Conservation (phyloP, 2,888 invertebrate species). For the Xestia c-nigrum region DNA sequence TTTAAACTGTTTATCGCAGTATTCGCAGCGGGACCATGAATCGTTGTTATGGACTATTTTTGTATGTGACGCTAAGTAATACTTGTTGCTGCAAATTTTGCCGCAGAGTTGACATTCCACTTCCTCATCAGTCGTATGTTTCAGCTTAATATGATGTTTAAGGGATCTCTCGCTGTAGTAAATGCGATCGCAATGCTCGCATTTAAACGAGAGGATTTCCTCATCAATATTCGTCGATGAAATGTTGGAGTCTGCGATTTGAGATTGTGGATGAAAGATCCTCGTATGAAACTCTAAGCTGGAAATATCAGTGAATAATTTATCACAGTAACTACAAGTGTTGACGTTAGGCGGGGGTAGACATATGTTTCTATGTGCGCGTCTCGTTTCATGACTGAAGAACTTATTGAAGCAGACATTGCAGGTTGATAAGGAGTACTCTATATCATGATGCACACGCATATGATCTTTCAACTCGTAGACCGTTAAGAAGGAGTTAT, state of each 20-base stretch:
- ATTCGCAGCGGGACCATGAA: conserved; percentile 81
- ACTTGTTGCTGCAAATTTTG: conserved; percentile 83
- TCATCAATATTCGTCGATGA: conserved; percentile 76
- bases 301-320: conserved; percentile 81
- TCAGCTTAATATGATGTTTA: conserved; percentile 83
- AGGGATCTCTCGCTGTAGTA: conserved; percentile 83
- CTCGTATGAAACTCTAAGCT: conserved; percentile 82
- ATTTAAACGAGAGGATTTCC: conserved; percentile 73
- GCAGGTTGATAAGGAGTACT: conserved; percentile 78
- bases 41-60: conserved; percentile 81
- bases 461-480: conserved; percentile 82
- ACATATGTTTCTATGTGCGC: conserved; percentile 78
- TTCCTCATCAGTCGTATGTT: conserved; percentile 79
- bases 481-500: conserved; percentile 70
- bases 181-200: conserved; percentile 76
- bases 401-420: conserved; percentile 85
- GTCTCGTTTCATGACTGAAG: conserved; percentile 77
- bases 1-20: conserved; percentile 84
- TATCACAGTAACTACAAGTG: conserved; percentile 81
- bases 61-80: conserved; percentile 82
- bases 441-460: conserved; percentile 76
- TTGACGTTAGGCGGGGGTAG: conserved; percentile 78
- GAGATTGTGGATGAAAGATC: conserved; percentile 84
- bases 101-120: conserved; percentile 79
- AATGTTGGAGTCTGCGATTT: conserved; percentile 79